A percentile compares a stretch with the other conserved stretches of the same genome.
phyloP scores from a whole-genome alignment of 1,140 invertebrate species.

The Drosophila busckii region DNA sequence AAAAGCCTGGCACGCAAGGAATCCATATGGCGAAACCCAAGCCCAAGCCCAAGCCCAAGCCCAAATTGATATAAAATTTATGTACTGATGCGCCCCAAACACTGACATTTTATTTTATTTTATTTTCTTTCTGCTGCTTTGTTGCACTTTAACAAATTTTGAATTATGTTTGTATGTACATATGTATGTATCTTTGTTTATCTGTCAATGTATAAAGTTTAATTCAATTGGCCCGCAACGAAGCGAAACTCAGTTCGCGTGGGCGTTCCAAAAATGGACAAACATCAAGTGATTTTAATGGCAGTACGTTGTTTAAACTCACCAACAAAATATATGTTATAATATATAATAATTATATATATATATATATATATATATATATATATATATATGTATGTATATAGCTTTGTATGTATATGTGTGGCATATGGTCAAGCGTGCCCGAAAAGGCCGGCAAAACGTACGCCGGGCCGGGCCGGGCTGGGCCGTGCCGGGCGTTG shows the following conservation, averaged over 20 bases:
- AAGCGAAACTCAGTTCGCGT: slow-evolving; percentile 30
- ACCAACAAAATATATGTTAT: too few species aligned
- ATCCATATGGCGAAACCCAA: slow-evolving; percentile 23
- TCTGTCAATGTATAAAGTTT: slow-evolving; percentile 41
- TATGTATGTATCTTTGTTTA: background rate
- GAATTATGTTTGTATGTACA: slow-evolving; percentile 46
- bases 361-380: background rate
- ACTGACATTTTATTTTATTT: slow-evolving; percentile 33
- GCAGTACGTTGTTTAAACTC: slow-evolving; percentile 16
- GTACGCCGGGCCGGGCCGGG: slow-evolving; percentile 14
- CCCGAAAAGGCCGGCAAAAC: slow-evolving; percentile 64
- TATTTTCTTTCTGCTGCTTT: background rate
- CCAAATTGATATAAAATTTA: slow-evolving; percentile 47
- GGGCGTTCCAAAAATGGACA: slow-evolving; percentile 70
- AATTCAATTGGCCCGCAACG: slow-evolving; percentile 54
- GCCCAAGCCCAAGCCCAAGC: slow-evolving; percentile 9
- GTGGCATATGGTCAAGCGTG: slow-evolving; percentile 46
- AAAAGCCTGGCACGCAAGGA: slow-evolving; percentile 54
- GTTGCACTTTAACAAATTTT: slow-evolving; percentile 58
- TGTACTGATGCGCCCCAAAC: slow-evolving; percentile 21
- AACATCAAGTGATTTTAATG: slow-evolving; percentile 67
- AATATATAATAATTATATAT: slow-evolving; percentile 13
- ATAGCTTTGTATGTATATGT: slow-evolving; percentile 28
- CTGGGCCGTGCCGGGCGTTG: slow-evolving; percentile 48
- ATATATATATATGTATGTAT: slow-evolving; percentile 8